phyloP scores from a whole-genome alignment of 2,797 vertebrate genomes.

The Mustela erminea region DNA sequence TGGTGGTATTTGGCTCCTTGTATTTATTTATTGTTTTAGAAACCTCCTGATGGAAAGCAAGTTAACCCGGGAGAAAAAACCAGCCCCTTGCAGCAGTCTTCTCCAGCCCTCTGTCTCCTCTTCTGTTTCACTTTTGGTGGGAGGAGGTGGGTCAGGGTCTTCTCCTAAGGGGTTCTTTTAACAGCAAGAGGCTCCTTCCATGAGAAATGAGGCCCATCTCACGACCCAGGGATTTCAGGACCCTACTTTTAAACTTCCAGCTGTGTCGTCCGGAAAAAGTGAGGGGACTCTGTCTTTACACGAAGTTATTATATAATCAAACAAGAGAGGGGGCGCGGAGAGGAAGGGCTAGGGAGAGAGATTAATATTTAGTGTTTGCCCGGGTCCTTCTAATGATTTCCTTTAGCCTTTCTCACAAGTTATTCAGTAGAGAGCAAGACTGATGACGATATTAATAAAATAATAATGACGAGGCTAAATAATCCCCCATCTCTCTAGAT shows the following conservation, averaged over 20 bases:
- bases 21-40: constrained; percentile 78
- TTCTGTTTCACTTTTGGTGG: neutral
- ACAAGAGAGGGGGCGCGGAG: neutral
- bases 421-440: neutral
- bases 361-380: neutral
- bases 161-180: constrained; percentile 10
- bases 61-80: neutral
- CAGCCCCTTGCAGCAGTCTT: neutral
- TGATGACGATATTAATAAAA: neutral
- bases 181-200: neutral
- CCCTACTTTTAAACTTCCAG: neutral
- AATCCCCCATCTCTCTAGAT: neutral
- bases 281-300: neutral
- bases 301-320: neutral
- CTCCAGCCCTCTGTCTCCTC: neutral
- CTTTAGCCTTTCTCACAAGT: neutral
- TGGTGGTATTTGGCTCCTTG: constrained; percentile 65
- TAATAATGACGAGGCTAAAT: neutral
- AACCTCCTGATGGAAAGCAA: constrained; percentile 55
- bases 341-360: neutral
- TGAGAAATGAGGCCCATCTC: neutral
- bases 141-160: neutral
- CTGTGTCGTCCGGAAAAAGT: neutral
- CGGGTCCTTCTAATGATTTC: neutral
- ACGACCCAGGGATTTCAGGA: neutral